phyloP scores from a whole-genome alignment of 1,140 invertebrate genomes.

The Daktulosphaira vitifoliae region DNA sequence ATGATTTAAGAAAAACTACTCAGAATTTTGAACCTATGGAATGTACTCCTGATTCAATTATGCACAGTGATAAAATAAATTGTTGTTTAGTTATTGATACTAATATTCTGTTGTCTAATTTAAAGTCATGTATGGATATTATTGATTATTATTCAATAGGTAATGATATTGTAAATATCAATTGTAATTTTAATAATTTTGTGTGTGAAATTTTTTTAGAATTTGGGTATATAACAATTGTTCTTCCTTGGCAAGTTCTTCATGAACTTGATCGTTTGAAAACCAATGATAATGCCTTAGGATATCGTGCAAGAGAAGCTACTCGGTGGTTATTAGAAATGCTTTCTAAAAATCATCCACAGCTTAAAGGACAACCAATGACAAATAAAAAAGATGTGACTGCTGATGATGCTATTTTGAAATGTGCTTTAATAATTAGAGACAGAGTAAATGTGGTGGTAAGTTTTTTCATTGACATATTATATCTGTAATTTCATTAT shows the following conservation, averaged over 20 bases:
- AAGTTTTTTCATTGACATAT: slow-evolving; percentile 9
- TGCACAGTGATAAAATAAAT: slow-evolving; percentile 10
- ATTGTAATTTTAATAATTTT: background rate
- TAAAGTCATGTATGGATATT: slow-evolving; percentile 2
- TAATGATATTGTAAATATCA: background rate
- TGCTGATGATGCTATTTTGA: slow-evolving; percentile 26
- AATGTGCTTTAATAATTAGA: slow-evolving; percentile 14
- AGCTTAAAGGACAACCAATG: slow-evolving; percentile 21
- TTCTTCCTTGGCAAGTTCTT: slow-evolving; percentile 18
- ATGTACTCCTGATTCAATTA: slow-evolving; percentile 16
- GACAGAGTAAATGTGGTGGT: slow-evolving; percentile 6
- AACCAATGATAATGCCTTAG: background rate
- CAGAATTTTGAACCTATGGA: slow-evolving; percentile 16
- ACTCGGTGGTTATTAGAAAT: slow-evolving; percentile 12
- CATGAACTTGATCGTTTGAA: slow-evolving; percentile 20
- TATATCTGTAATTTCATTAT: no score
- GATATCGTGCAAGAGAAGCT: background rate
- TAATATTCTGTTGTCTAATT: slow-evolving; percentile 9
- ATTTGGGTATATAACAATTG: slow-evolving; percentile 5
- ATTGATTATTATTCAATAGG: background rate
- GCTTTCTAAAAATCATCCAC: background rate
- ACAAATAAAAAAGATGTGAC: background rate
- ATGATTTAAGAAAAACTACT: slow-evolving; percentile 5
- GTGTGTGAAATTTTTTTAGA: background rate
- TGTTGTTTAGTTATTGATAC: slow-evolving; percentile 19